Evolutionary conservation across 1,140 invertebrate genomes (phyloP), one percentile per base, ranked within the genome.

Genomic region (Hyposmocoma kahamanoa): DNA sequence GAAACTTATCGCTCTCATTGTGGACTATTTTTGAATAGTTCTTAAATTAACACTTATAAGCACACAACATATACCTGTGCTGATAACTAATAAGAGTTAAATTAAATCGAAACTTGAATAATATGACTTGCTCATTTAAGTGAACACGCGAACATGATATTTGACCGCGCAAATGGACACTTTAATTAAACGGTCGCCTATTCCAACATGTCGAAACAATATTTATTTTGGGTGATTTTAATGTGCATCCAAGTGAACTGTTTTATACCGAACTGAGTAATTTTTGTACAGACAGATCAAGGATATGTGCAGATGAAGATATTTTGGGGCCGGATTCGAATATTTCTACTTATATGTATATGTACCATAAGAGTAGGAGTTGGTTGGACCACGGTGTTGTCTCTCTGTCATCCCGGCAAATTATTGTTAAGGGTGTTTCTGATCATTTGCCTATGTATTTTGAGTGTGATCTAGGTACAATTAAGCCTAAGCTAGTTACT

Each of bases 301-400:
- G 24, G 50, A 47, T 19, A 8, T 47, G 44, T 42, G 43, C 22
- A 0, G 50, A 52, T 42, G 13, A 42, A 3, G 26, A 47, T 2
- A 34, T 36, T 8, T 22, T 53, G 32, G 50, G 50, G 1, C 5
- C 36, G 36, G 19, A 2, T 21, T 34, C 44, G 9, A 22, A 42
- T 22, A 36, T 39, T 2, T 46, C 22, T 47, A 47, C 44, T 11
- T 53, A 32, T 36, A 22, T 36, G 6, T 45, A 45, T 46, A 30
- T 47, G n/a, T 18, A 28, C 2, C 18, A 42, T 15, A 45, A 39
- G 1, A 34, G 38, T 22, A 32, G 21, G 8, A 13, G 42, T 9
- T 51, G 49, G 49, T 18, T 51, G 11, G 49, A 51, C 18, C 49
- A 51, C 21, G 44, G 49, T 24, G 15, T 51, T 8, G 21, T n/a